Conservation (phyloP, 2,797 vertebrate genomes). For the Chloroceryle amazona region DNA sequence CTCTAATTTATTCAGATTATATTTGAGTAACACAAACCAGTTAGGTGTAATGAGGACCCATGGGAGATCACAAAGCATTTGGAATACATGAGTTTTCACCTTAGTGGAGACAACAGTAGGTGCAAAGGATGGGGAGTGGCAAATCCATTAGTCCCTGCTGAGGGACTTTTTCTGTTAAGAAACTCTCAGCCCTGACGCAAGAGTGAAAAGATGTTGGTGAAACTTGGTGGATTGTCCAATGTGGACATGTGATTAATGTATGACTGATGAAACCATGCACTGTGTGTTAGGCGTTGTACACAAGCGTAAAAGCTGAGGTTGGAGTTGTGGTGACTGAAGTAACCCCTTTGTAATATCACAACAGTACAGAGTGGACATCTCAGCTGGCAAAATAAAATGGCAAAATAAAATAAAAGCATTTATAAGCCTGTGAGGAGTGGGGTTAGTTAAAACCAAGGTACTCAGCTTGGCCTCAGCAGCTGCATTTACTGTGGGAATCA, state of each 20-base stretch:
- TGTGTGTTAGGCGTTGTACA: background rate
- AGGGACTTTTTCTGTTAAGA: background rate
- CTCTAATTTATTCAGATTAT: background rate
- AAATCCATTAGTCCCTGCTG: background rate
- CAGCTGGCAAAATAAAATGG: background rate
- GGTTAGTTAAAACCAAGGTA: background rate
- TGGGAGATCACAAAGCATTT: background rate
- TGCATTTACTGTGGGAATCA: background rate
- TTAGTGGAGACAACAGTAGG: background rate
- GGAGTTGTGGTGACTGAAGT: background rate
- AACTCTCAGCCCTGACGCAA: background rate
- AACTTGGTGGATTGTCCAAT: background rate
- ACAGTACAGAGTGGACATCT: background rate
- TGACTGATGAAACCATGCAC: background rate
- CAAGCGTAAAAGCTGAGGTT: background rate
- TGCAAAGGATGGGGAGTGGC: background rate
- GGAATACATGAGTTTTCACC: background rate
- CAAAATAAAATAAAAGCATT: background rate
- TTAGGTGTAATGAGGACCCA: background rate
- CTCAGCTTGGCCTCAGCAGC: background rate
- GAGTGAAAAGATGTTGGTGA: background rate
- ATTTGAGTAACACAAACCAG: conserved; percentile 17
- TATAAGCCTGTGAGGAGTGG: background rate
- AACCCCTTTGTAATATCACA: background rate
- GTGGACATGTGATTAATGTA: background rate